phyloP scores from a whole-genome alignment of 2,113 vertebrate species.

The Chionis minor region DNA sequence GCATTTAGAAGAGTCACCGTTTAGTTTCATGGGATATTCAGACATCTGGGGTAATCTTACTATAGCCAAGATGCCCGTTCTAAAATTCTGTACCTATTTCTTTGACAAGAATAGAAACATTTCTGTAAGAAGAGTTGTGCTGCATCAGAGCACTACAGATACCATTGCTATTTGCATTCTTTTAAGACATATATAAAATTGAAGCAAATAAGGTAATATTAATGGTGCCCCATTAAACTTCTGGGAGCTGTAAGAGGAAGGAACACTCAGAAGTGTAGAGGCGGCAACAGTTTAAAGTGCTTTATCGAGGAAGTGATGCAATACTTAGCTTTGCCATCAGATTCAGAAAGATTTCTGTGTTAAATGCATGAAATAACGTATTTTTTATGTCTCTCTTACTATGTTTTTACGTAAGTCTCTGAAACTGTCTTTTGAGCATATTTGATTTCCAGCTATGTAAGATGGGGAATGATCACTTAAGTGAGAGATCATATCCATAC shows the following conservation, averaged over 20 bases:
- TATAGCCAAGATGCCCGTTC: neutral
- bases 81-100: neutral
- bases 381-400: neutral
- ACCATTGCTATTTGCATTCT: neutral
- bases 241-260: neutral
- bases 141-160: neutral
- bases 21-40: neutral
- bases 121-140: neutral
- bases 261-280: neutral
- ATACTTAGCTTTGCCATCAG: neutral
- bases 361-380: neutral
- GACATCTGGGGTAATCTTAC: neutral
- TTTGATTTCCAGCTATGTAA: neutral
- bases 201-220: neutral
- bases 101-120: neutral
- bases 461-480: neutral
- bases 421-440: neutral
- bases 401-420: neutral
- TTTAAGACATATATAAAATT: neutral
- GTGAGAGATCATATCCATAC: neutral
- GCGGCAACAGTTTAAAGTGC: neutral
- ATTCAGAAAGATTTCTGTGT: neutral
- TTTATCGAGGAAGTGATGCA: neutral
- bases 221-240: neutral
- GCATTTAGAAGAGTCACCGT: neutral